Conservation (phyloP, 2,113 vertebrate species). For the Trematomus loennbergii region DNA sequence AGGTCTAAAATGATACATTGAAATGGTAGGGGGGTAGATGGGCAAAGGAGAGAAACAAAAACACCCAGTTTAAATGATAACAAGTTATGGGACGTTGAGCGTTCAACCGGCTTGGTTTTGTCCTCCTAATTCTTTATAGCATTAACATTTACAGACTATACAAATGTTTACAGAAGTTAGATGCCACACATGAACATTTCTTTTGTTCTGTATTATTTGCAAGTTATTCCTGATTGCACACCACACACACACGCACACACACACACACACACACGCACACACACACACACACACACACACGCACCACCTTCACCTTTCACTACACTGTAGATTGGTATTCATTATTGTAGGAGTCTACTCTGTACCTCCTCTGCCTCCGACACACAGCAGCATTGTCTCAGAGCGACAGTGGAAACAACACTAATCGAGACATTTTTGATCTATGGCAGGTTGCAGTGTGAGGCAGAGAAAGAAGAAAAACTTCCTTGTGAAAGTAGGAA, state of each 20-base stretch:
- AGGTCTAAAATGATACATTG: constrained; percentile 68
- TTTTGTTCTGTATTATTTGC: constrained; percentile 18
- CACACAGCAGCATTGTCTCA: constrained; percentile 43
- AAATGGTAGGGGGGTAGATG: constrained; percentile 30
- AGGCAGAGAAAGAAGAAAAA: constrained; percentile 69
- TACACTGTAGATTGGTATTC: constrained; percentile 15
- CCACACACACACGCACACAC: no score
- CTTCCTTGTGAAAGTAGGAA: constrained; percentile 83
- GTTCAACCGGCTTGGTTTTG: constrained; percentile 21
- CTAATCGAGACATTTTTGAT: constrained; percentile 69
- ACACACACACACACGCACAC: no score
- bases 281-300: not conserved
- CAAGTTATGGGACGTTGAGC: constrained; percentile 19
- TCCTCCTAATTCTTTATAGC: constrained; percentile 17
- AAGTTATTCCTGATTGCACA: not conserved
- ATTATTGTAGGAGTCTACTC: constrained; percentile 24
- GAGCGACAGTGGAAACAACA: constrained; percentile 55
- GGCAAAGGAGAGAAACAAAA: constrained; percentile 10
- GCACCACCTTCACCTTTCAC: not conserved
- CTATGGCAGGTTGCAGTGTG: constrained; percentile 71
- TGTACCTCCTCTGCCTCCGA: constrained; percentile 10
- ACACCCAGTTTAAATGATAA: constrained; percentile 28
- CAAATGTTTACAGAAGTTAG: not conserved
- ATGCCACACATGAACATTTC: not conserved
- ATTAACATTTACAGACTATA: constrained; percentile 14